Base-by-base conservation (phyloP, 1,140 invertebrate genomes). In the Ditylenchus dipsaci region DNA sequence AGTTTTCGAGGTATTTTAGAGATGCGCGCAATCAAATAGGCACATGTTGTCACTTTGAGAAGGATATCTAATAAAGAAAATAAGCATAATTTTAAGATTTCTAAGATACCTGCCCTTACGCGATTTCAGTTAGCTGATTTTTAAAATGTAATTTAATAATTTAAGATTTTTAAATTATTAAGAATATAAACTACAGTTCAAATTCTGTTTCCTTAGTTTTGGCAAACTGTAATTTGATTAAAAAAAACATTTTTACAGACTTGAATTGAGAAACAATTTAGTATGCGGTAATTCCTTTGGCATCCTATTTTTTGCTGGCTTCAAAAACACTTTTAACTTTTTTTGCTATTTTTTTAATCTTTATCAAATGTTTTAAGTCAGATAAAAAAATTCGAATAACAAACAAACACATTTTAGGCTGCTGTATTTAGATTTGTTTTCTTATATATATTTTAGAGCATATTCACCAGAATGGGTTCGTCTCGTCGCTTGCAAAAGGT, bases 401-500 rank as follows among this genome's bases (percentile, higher is more conserved):
- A n/a, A n/a, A 38, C 33, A 38, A 38, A 38, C 33, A 38, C 29
- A 3, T 56, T 56, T 56, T 56, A 23, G 29, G 53, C 53, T 47
- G 15, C 45, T 47, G 15, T 56, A 5, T 56, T 56, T 56, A 23
- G 13, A 23, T 56, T 56, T 21, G 21, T 56, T 56, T 27, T 61
- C 59, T 43, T 19, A 43, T 19, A 19, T 3, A 43, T 61, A 13
- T 43, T 61, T 19, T 3, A 30, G 59, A 5, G 23, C 15, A 64
- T n/a, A 65, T 69, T n/a, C 3, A 11, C 30, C 7, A 71, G 7
- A n/a, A 71, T 71, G 69, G 64, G 38, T 45, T 71, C 69, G 15
- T 71, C 69, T 3, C 69, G 69, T 33, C 69, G 69, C 19, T 65
- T 71, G 33, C 69, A 71, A 71, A 71, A 71, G 27, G 69, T 70